Conservation (phyloP, 1,140 invertebrate species). For the Metopolophium dirhodum region DNA sequence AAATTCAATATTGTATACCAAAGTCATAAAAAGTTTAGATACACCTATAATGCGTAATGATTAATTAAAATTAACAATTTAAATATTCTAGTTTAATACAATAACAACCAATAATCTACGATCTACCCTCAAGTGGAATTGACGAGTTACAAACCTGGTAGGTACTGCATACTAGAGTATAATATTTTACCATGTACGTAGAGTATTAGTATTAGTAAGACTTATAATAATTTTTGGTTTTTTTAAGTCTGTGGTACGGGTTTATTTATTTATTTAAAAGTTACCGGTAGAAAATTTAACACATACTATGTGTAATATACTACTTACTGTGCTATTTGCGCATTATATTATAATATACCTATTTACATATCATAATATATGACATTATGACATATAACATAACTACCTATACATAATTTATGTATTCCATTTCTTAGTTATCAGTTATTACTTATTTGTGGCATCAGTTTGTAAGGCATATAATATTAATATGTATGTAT, state of each 20-base stretch:
- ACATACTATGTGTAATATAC: neutral
- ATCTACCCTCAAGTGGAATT: neutral
- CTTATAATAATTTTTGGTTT: neutral
- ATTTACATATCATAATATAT: no score
- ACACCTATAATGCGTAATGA: neutral
- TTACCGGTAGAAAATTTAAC: neutral
- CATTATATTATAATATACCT: neutral
- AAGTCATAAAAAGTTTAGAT: neutral
- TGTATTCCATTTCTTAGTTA: neutral
- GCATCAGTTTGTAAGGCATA: neutral
- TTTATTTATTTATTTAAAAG: neutral
- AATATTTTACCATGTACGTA: no score
- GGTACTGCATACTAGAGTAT: neutral
- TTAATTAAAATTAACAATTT: neutral
- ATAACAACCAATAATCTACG: neutral
- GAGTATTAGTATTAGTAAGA: neutral
- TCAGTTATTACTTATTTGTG: neutral
- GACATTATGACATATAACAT: neutral
- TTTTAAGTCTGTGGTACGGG: neutral
- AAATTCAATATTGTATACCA: neutral
- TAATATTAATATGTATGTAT: neutral
- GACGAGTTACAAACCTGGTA: neutral
- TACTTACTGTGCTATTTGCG: neutral
- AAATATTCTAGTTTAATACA: conserved; percentile 7
- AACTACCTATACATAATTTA: neutral